Evolutionary conservation across 2,888 invertebrate species (phyloP), one percentile per base, ranked within the genome.

Genomic region (Microplitis manilae): DNA sequence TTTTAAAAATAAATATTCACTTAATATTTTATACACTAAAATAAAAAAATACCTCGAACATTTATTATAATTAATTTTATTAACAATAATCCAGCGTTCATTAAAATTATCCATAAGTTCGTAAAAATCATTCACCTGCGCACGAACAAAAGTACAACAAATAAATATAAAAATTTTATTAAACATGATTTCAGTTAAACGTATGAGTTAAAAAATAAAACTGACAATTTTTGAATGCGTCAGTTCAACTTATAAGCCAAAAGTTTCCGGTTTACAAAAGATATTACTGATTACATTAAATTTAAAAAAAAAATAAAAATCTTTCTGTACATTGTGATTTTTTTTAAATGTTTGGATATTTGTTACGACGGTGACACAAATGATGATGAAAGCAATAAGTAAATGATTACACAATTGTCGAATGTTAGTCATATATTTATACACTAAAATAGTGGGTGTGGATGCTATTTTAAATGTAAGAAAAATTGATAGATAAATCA

Each of bases 361-460:
- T 71, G 9, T 61, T 15, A 61, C 13, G 61, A 39, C 61, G 59
- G 30, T 30, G 30, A 30, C 30, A 20, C 17, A 71, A 38, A 61
- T 15, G 30, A 41, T 41, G 61, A 62, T 62, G 71, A 73, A 65
- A 50, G 50, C 30, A 65, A 39, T 73, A 50, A 67, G 67, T 71
- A 67, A 71, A 70, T 67, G 65, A 67, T 77, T 74, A 59, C 77
- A 74, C 77, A 75, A 74, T 64, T 60, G 75, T 75, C 59, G 60
- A 64, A 69, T 73, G 60, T 69, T 73, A 73, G 68, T 73, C 68
- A 73, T 70, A 20, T 40, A 40, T 74, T 70, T 59, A 69, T 50
- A 70, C 17, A 9, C 70, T 59, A 30, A 71, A 20, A 68, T 30
- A 61, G 68, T 77, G 74, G 77, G 77, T 77, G 74, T 75, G 77